Conservation (phyloP, 2,888 invertebrate genomes). For the Phymatocera aterrima region DNA sequence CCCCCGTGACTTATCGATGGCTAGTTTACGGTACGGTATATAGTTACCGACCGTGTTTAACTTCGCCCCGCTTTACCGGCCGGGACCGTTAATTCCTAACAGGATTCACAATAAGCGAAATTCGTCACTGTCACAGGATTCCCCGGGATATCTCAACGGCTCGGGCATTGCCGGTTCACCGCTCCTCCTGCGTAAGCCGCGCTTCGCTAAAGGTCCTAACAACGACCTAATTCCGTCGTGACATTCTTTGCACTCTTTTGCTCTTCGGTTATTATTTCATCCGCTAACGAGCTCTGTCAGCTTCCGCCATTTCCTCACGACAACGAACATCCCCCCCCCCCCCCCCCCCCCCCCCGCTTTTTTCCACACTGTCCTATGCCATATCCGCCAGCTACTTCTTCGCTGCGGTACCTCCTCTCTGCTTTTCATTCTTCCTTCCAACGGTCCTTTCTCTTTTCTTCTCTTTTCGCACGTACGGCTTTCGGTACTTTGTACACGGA, state of each 20-base stretch:
- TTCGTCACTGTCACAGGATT: slow-evolving; percentile 17
- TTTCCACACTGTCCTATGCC: slow-evolving; percentile 3
- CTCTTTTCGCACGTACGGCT: too few relatives aligned
- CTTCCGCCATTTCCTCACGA: slow-evolving; percentile 29
- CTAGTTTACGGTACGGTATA: too few relatives aligned
- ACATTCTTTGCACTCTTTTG: slow-evolving; percentile 13
- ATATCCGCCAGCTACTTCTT: too few relatives aligned
- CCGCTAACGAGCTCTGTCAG: slow-evolving; percentile 47
- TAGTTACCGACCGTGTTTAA: neutral
- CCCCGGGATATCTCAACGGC: neutral
- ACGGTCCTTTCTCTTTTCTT: too few relatives aligned
- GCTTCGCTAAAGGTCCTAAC: neutral
- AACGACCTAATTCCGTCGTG: neutral
- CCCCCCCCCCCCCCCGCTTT: too few relatives aligned
- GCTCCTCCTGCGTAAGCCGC: neutral
- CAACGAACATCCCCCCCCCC: neutral
- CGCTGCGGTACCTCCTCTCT: too few relatives aligned
- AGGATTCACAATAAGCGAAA: neutral
- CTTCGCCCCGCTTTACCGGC: neutral
- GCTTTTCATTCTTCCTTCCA: too few relatives aligned
- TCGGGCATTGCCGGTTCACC: too few relatives aligned
- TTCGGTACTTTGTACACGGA: too few relatives aligned
- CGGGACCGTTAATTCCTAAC: neutral
- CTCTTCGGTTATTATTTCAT: slow-evolving; percentile 44
- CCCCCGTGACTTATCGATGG: slow-evolving; percentile 18